Evolutionary conservation across 2,888 invertebrate genomes (phyloP), one percentile per base, ranked within the genome.

Genomic region (Idaea aversata): DNA sequence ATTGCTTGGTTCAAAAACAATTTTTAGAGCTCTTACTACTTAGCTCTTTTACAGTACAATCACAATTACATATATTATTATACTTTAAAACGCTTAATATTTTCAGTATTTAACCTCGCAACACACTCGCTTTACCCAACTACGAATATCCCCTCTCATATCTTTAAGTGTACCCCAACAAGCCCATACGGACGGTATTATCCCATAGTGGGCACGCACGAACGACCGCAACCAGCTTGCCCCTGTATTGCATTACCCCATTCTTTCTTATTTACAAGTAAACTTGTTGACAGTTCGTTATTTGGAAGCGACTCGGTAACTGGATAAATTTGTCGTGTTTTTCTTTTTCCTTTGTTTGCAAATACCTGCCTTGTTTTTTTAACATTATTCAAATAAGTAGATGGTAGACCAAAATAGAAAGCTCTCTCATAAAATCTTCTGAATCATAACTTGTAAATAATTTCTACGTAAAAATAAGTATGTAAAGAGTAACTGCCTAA

Each of bases 251-350:
- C 79, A 76, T 79, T 83, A 80, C 77, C 74, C 74, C 75, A 76
- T 77, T 77, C 75, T 70, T 78, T 75, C 75, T 78, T 80, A 80
- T 81, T 83, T 81, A 83, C 78, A 78, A 76, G 16, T 25, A 77
- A 69, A 77, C 74, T 74, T 75, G 76, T 72, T 75, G 71, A 75
- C 64, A 67, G 65, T 70, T 70, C 69, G 65, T 69, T 67, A 67
- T 47, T 47, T 13, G 65, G 66, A 65, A 34, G 25, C 59, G 58
- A 60, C 34, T 58, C 57, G 60, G 61, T 63, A 61, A 66, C 63
- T 66, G 65, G 60, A 63, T 69, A 68, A 68, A 68, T 47, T 47
- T 47, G 10, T 47, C 47, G 7, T 47, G 47, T 47, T 47, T 36
- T 47, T 47, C 47, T 4, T 47, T 47, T 47, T 47, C 13, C 47